Evolutionary conservation across 1,140 invertebrate genomes (phyloP), one percentile per base, ranked within the genome.

Genomic region (Phymorhynchus buccinoides): DNA sequence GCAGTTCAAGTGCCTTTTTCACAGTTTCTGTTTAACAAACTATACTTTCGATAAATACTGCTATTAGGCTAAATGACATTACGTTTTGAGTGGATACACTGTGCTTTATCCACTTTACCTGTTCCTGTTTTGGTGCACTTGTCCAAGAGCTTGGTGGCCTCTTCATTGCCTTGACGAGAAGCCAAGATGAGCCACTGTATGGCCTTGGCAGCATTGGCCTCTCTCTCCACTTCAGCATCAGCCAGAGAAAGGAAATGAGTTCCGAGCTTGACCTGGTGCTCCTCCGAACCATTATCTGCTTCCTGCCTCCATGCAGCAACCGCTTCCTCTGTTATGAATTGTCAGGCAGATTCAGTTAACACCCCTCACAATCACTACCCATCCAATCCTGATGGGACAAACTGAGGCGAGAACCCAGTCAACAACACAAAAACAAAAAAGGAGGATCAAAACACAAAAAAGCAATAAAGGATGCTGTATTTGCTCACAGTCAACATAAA

Each of bases 171-270:
- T 92, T 98, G 97, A 90, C 97, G 96, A 0, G 97, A 97, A 0
- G 97, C 97, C 93, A 96, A 96, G 27, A 97, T 96, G 9, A 98
- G 91, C 97, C 97, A 98, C 89, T 97, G 96, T 62, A 98, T 95
- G 0, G 97, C 97, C 84, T 95, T 89, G 62, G 94, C 93, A 14
- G 94, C 95, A 93, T 96, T 96, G 89, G 95, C 95, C 16, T 90
- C 89, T 39, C 83, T 77, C 27, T 88, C 87, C 3, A 89, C 84
- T 18, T 83, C 88, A 1, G 88, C 87, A 48, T 92, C 90, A 48
- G 91, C 91, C 16, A 91, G 85, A 27, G 85, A 87, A 41, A 91
- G 85, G 78, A 86, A 90, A 85, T 91, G 89, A 56, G 85, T 66
- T 0, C 89, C 91, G 4, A 92, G 86, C 75, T 84, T 82, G 6